Evolutionary conservation across 1,140 invertebrate species (phyloP), one percentile per base, ranked within the genome.

Genomic region (Mactra quadrangularis): DNA sequence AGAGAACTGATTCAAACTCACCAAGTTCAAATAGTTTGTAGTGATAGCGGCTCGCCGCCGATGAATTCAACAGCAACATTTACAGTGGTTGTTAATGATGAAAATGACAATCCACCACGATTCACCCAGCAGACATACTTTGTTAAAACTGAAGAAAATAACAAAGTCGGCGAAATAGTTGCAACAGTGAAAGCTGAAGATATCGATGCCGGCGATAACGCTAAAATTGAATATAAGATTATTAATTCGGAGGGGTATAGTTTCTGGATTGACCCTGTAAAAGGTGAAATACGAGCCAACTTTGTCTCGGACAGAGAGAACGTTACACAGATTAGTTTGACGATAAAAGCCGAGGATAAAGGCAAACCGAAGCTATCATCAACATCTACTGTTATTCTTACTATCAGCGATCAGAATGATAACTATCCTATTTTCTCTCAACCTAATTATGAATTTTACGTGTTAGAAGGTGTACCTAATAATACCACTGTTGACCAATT

Each of bases 41-140:
- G 97, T 89, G 97, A 96, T 0, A 94, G 95, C 77, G 96, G 96
- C 3, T 95, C 95, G 85, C 96, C 96, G 33, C 94, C 96, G 7
- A 92, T 97, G 4, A 96, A 95, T 22, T 95, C 95, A 0, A 94
- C 97, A 60, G 95, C 95, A n/a, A 95, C 96, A 91, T 95, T 98
- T 77, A 94, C 95, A 3, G 94, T 98, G 45, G 95, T 96, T 88
- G 96, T 99, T 29, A 93, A 96, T 38, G 98, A 99, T 92, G 96
- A 97, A 84, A 98, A 99, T 91, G 97, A 99, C 92, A 96, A 98
- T 91, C 94, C 95, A 31, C 98, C 98, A 0, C 94, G 95, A 81
- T 98, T 98, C 93, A 31, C 57, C 11, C 60, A 87, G 22, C 45
- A 66, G 2, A 60, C 55, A 13, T 88, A 85, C 64, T 77, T 71